A percentile compares a stretch with the other conserved stretches of the same genome.
These are phyloP conservation scores for Drosophila bocqueti DNA, from an alignment of 1,140 invertebrate species.

Conservation along the genomic window DNA sequence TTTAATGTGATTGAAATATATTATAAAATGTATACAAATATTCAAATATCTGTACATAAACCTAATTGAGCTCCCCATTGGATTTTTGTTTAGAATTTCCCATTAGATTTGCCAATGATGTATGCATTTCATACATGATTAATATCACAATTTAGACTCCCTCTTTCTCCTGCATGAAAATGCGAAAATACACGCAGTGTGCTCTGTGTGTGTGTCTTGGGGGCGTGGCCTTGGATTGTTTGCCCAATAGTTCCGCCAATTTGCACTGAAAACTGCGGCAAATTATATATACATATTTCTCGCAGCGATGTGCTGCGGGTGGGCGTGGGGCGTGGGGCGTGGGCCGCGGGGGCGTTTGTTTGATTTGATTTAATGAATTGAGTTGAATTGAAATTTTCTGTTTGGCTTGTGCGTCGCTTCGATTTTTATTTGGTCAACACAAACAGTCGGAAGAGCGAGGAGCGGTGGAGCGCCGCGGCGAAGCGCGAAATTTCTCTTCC, in stretches of 20 bases:
- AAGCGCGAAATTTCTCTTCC: conserved; percentile 56
- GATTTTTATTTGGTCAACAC: conserved; percentile 50
- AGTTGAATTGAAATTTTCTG: conserved; percentile 35
- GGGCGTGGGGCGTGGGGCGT: conserved; percentile 1
- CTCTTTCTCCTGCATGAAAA: neutral
- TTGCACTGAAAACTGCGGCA: conserved; percentile 40
- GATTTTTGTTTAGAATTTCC: neutral
- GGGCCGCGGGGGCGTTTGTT: conserved; percentile 15
- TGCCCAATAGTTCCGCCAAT: conserved; percentile 19
- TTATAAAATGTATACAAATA: neutral
- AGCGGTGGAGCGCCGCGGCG: neutral
- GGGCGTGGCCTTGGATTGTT: conserved; percentile 10
- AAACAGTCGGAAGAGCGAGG: conserved; percentile 30
- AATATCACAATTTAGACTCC: neutral
- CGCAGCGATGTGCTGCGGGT: conserved; percentile 2
- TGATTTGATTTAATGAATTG: conserved; percentile 39
- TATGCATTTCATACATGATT: neutral
- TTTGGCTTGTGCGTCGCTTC: conserved; percentile 31
- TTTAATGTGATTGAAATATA: no score
- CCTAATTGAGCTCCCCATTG: neutral
- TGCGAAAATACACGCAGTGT: neutral
- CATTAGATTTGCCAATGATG: neutral
- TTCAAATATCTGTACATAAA: neutral
- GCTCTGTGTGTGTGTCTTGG: neutral
- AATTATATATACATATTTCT: conserved; percentile 11